Evolutionary conservation across 2,113 vertebrate species (phyloP).

Genomic region (Rhynchopsitta pachyrhyncha): DNA sequence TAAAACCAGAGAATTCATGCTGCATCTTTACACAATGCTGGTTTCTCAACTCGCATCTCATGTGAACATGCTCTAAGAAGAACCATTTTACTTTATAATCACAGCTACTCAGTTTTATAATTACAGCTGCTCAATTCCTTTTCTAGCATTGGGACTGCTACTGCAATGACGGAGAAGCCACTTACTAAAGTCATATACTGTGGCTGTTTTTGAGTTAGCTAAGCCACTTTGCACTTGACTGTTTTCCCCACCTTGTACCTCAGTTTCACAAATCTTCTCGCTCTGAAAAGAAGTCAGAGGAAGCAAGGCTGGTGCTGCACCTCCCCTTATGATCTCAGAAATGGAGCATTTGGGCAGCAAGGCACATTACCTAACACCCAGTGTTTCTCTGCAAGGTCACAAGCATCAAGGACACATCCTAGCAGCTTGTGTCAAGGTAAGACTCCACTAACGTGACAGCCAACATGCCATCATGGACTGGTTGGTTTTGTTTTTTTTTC

Average conservation of each 20-base stretch:
- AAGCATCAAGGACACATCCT: background rate
- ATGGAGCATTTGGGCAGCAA: background rate
- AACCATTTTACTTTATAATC: background rate
- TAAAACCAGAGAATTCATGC: background rate
- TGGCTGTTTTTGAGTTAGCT: background rate
- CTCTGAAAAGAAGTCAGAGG: background rate
- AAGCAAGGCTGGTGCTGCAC: background rate
- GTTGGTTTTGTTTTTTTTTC: fast-evolving
- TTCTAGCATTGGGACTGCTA: background rate
- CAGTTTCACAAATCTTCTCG: background rate
- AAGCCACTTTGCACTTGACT: background rate
- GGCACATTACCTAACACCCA: background rate
- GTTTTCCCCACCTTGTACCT: background rate
- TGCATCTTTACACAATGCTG: background rate
- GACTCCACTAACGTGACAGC: background rate
- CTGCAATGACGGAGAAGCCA: background rate
- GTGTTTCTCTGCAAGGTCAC: background rate
- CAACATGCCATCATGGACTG: background rate
- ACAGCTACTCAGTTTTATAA: background rate
- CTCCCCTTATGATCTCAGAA: constrained; percentile 41
- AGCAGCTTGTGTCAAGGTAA: background rate
- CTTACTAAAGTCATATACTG: fast-evolving
- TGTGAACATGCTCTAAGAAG: background rate
- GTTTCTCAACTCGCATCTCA: background rate
- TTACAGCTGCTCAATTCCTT: background rate